Percentiles rank a stretch among this genome's conserved stretches.
phyloP scores from a whole-genome alignment of 2,888 invertebrate species.

The Chalcosyrphus nemorum region DNA sequence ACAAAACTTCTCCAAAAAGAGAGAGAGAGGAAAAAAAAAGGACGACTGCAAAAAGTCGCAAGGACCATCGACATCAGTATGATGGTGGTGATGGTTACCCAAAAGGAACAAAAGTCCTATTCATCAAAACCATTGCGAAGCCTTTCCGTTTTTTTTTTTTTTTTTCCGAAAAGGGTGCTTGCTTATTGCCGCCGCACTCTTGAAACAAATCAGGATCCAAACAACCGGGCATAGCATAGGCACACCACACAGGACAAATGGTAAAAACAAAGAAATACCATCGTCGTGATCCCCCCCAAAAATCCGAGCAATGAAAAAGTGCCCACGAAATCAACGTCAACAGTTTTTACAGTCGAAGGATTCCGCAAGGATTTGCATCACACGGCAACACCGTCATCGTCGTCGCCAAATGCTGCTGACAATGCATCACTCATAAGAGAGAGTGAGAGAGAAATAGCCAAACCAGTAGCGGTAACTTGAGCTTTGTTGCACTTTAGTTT shows the following conservation, averaged over 20 bases:
- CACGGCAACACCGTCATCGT: constrained; percentile 62
- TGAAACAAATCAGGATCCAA: constrained; percentile 59
- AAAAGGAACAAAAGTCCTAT: constrained; percentile 67
- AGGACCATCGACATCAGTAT: constrained; percentile 51
- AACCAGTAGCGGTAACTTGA: constrained; percentile 9
- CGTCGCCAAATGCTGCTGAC: constrained; percentile 25
- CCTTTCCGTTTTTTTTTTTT: constrained; percentile 23
- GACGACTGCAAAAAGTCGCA: constrained; percentile 66
- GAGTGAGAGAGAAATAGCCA: background rate
- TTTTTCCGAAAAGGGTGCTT: constrained; percentile 68
- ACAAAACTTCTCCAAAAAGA: constrained; percentile 51
- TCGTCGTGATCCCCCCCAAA: background rate
- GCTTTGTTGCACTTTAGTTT: constrained; percentile 58
- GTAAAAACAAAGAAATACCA: constrained; percentile 25
- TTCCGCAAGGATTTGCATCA: constrained; percentile 64
- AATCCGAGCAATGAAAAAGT: constrained; percentile 10
- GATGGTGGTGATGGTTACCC: constrained; percentile 53
- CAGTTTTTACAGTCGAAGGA: constrained; percentile 70
- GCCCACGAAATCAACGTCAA: constrained; percentile 67
- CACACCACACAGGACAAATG: constrained; percentile 36
- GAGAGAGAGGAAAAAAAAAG: constrained; percentile 26
- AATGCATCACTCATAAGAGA: constrained; percentile 48
- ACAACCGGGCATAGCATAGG: constrained; percentile 19
- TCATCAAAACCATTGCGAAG: constrained; percentile 61
- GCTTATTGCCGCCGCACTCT: constrained; percentile 52